Conservation (phyloP, 2,113 vertebrate genomes). For the Geothlypis trichas region DNA sequence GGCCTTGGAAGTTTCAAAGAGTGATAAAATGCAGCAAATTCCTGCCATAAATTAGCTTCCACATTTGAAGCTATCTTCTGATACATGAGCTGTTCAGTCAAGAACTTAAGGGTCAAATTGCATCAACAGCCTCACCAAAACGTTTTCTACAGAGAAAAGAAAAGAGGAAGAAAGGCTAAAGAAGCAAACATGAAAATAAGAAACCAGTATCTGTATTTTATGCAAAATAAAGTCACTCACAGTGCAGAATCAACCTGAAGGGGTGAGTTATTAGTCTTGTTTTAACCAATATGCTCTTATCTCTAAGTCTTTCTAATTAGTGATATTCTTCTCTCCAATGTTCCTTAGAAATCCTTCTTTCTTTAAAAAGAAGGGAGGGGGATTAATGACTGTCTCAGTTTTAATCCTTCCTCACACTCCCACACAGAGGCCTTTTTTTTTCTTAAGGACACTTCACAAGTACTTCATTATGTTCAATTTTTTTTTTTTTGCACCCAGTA, state of each 20-base stretch:
- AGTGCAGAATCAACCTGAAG: background rate
- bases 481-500: background rate
- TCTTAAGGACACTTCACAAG: background rate
- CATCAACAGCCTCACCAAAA: slow-evolving; percentile 41
- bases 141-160: background rate
- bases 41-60: slow-evolving; percentile 40
- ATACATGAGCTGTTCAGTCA: no score
- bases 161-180: background rate
- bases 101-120: slow-evolving; percentile 66
- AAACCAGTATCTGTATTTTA: background rate
- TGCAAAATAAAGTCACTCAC: background rate
- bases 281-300: background rate
- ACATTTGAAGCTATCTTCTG: slow-evolving; percentile 43
- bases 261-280: background rate
- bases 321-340: background rate
- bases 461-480: slow-evolving; percentile 1
- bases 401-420: slow-evolving; percentile 42
- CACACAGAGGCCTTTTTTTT: slow-evolving; percentile 16
- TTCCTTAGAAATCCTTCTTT: background rate
- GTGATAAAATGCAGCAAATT: slow-evolving; percentile 21
- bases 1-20: background rate
- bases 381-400: background rate
- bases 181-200: background rate
- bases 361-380: background rate
- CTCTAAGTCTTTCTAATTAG: background rate